Percentiles rank a stretch among this genome's conserved stretches.
phyloP scores from a whole-genome alignment of 2,113 vertebrate species.

The Cochlearius cochlearius region DNA sequence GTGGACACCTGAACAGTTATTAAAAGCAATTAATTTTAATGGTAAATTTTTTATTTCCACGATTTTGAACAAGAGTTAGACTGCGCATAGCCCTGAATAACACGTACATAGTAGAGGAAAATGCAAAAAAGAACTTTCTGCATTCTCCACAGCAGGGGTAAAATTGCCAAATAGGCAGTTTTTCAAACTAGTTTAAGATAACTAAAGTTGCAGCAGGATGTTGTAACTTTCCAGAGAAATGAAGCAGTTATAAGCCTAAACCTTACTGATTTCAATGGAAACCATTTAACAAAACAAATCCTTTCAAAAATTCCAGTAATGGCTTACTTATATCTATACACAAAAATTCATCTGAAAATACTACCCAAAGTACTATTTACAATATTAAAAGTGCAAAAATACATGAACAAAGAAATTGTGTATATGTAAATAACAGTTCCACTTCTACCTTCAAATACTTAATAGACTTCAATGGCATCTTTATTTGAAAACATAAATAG shows the following conservation, averaged over 20 bases:
- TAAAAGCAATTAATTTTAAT: neutral
- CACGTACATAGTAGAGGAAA: neutral
- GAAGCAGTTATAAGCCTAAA: neutral
- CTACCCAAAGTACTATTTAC: no score
- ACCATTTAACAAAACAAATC: neutral
- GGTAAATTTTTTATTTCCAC: neutral
- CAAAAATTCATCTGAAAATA: no score
- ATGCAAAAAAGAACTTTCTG: neutral
- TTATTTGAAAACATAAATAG: no score
- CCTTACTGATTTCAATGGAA: neutral
- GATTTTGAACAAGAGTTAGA: neutral
- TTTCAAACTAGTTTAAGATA: neutral
- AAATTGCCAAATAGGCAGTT: neutral
- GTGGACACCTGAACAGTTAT: slow-evolving; percentile 54
- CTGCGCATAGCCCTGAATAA: neutral
- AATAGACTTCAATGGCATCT: no score
- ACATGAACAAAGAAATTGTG: no score
- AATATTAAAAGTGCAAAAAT: no score
- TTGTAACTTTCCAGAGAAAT: neutral
- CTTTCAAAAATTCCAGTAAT: neutral
- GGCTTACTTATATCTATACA: no score
- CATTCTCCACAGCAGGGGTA: neutral
- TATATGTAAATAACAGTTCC: no score
- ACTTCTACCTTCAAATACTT: no score
- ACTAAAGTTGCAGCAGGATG: neutral